phyloP scores from a whole-genome alignment of 2,113 vertebrate genomes.

The Hydropotes inermis region DNA sequence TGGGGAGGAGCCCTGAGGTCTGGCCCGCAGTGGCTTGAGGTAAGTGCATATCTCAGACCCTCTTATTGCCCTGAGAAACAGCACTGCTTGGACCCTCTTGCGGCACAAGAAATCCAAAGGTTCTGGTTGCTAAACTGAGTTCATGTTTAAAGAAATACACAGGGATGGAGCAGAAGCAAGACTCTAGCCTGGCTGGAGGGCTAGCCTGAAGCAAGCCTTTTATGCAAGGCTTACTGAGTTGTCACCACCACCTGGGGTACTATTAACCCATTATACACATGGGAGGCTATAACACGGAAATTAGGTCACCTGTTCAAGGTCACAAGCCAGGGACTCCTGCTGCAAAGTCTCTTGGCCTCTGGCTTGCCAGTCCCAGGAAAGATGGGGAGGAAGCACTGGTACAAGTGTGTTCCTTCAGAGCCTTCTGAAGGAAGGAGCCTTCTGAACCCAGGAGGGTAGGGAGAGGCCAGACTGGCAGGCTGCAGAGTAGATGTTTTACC shows the following conservation, averaged over 20 bases:
- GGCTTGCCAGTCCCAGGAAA: background rate
- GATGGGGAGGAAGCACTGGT: rapidly evolving
- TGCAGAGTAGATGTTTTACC: background rate
- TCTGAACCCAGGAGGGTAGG: background rate
- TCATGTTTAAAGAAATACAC: background rate
- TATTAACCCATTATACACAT: background rate
- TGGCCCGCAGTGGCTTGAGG: rapidly evolving
- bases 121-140: background rate
- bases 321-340: background rate
- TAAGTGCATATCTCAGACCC: background rate
- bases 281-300: background rate
- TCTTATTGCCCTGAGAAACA: background rate
- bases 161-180: background rate
- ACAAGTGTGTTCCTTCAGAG: background rate
- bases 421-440: background rate
- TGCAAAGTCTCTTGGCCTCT: background rate
- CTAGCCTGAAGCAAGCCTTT: background rate
- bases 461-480: no score
- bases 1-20: background rate
- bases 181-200: background rate
- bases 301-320: background rate
- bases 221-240: background rate
- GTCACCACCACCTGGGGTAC: background rate
- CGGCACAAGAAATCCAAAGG: background rate
- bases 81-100: background rate